These are phyloP conservation scores for Phyllotreta cruciferae DNA, from an alignment of 2,888 invertebrate species.

Conservation along the genomic window DNA sequence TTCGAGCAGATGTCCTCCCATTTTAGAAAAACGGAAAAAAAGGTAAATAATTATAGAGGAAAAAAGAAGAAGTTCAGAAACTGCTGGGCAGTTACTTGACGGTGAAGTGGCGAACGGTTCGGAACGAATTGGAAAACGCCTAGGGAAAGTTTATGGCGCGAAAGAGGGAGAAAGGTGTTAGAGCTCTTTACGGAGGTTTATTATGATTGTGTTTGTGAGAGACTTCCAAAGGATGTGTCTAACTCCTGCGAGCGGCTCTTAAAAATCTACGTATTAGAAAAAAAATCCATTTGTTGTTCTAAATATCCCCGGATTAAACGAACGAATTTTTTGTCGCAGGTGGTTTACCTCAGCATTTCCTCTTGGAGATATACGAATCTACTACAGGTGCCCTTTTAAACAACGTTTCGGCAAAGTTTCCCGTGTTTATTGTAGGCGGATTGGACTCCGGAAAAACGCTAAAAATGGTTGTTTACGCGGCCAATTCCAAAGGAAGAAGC, in stretches of 20 bases:
- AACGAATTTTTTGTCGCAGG: constrained; percentile 36
- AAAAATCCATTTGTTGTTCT: too few relatives aligned
- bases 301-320: too few relatives aligned
- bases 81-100: constrained; percentile 31
- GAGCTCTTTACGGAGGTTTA: constrained; percentile 25
- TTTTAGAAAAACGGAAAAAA: constrained; percentile 20
- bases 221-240: constrained; percentile 20
- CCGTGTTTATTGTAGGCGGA: constrained; percentile 78
- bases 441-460: constrained; percentile 81
- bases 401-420: constrained; percentile 74
- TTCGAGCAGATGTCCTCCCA: constrained; percentile 16
- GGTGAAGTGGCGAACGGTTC: constrained; percentile 33
- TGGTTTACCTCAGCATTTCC: constrained; percentile 76
- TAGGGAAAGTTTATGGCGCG: constrained; percentile 30
- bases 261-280: too few relatives aligned
- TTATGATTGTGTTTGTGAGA: constrained; percentile 28
- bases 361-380: constrained; percentile 74
- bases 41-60: constrained; percentile 30
- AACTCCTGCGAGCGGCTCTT: constrained; percentile 6
- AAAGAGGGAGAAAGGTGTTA: constrained; percentile 26
- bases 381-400: constrained; percentile 60
- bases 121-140: constrained; percentile 35
- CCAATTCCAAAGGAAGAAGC: constrained; percentile 83
- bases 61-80: constrained; percentile 26
- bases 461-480: constrained; percentile 80